Base-by-base conservation (phyloP, 2,113 vertebrate species). In the Hassar affinis region DNA sequence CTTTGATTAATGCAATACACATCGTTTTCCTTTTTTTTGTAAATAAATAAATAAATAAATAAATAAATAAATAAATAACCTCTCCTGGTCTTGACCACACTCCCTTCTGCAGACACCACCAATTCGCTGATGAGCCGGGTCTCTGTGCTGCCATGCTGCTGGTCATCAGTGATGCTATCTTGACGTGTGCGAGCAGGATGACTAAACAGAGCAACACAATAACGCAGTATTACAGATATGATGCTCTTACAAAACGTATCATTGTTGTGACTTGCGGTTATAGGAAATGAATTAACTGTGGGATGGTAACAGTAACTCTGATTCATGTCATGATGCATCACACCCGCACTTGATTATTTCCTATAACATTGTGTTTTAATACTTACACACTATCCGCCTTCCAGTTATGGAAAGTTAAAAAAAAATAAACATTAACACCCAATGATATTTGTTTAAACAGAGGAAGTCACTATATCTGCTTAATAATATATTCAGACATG, bases 131-230 rank as follows among this genome's bases (percentile, higher is more conserved):
- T 33, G 71, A 88, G 33, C 1, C 92, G 82, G 47, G 84, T 66
- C 0, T 98, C 96, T 0, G 82, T 0, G 0, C 61, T 85, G 0
- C 86, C 33, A 0, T 92, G 79, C 25, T 68, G 33, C 27, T 91
- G 92, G 25, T 99, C 96, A 0, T 92, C 82, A 0, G 83, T 94
- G 86, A 96, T 95, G 84, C 97, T 97, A 88, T 95, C 92, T 22
- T 97, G 96, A 49, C 95, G 93, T 0, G 89, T 30, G 30, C 95
- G 95, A 25, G 91, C 88, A 27, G 93, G 92, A 3, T 93, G 93
- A 80, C 97, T 97, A 68, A 69, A 47, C 10, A 30, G 18, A 74
- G n/a, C 9, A 66, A 22, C 78, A n/a, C 6, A 49, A 10, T 61
- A 66, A 51, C 68, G 49, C 18, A 3, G n/a, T 56, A 72, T n/a